Conservation (phyloP, 2,888 invertebrate genomes). For the Criorhina ranunculi region DNA sequence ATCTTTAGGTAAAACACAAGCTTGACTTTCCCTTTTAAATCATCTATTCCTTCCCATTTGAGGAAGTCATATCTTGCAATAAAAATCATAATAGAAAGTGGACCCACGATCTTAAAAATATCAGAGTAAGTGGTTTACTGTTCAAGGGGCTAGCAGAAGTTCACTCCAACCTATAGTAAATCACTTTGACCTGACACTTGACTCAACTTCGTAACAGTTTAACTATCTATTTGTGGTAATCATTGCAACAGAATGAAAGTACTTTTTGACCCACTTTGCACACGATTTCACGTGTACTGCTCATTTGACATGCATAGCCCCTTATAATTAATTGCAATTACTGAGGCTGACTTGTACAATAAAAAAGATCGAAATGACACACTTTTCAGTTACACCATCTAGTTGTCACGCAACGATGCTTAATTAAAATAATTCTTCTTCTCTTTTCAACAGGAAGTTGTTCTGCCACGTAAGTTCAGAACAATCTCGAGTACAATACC, state of each 20-base stretch:
- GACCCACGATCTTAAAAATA: neutral
- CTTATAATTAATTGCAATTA: slow-evolving; percentile 39
- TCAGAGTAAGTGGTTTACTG: neutral
- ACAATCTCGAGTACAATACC: slow-evolving; percentile 87
- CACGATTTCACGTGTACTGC: slow-evolving; percentile 37
- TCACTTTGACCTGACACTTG: neutral
- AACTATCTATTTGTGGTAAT: neutral
- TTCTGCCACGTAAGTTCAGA: slow-evolving; percentile 91
- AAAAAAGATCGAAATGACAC: slow-evolving; percentile 35
- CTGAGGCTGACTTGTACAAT: slow-evolving; percentile 21
- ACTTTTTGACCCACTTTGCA: neutral
- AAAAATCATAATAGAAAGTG: no score
- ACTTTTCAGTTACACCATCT: slow-evolving; percentile 39
- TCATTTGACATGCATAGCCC: slow-evolving; percentile 38
- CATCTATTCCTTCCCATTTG: no score
- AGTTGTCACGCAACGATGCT: slow-evolving; percentile 58
- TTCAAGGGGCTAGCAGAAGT: neutral
- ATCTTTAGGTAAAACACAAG: no score
- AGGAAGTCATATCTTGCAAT: no score
- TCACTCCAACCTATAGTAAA: neutral
- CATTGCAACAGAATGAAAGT: slow-evolving; percentile 7
- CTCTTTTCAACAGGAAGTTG: slow-evolving; percentile 88
- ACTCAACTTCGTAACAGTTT: neutral
- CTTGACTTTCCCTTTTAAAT: no score
- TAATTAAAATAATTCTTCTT: slow-evolving; percentile 63